Conservation (phyloP, 2,888 invertebrate genomes). For the Myathropa florea region DNA sequence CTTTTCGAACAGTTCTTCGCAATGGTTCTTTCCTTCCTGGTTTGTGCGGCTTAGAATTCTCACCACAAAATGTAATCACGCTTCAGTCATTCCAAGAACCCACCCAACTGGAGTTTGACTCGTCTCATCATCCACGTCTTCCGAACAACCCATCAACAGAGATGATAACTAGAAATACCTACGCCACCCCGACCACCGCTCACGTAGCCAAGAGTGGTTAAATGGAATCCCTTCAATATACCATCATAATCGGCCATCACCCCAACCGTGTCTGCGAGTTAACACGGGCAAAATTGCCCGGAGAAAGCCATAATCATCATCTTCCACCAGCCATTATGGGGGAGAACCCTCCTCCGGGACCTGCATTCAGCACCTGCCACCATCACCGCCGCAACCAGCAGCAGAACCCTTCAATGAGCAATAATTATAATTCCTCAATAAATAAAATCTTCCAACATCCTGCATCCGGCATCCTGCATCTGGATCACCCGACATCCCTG, state of each 20-base stretch:
- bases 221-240: neutral
- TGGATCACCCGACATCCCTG: constrained; percentile 16
- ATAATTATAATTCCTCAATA: constrained; percentile 48
- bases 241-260: neutral
- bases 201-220: neutral
- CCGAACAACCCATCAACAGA: neutral
- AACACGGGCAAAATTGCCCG: neutral
- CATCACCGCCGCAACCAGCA: neutral
- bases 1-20: neutral
- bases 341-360: neutral
- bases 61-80: neutral
- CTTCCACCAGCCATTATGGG: neutral
- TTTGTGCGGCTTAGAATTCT: neutral
- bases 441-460: constrained; percentile 40
- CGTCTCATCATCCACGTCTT: neutral
- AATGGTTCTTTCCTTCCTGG: neutral
- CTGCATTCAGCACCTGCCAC: neutral
- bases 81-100: neutral
- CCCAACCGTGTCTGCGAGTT: neutral
- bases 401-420: constrained; percentile 41
- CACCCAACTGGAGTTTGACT: neutral
- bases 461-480: constrained; percentile 6
- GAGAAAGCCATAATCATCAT: neutral
- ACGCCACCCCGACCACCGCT: neutral
- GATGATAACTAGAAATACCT: neutral